A percentile compares a stretch with the other conserved stretches of the same genome.
Conservation (phyloP, 1,140 invertebrate genomes). For the Adelges cooleyi region DNA sequence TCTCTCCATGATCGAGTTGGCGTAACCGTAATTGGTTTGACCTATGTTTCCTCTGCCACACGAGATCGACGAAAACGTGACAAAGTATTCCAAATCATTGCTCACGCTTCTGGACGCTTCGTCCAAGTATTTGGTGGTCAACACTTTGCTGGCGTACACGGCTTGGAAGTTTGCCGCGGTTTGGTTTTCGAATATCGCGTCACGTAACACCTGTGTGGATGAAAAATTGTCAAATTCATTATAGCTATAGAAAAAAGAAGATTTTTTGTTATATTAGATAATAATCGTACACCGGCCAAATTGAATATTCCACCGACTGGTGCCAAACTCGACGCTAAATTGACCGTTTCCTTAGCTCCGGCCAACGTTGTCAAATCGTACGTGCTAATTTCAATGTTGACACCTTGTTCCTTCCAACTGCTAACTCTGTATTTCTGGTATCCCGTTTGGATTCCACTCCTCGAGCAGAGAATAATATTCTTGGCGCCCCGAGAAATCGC, state of each 20-base stretch:
- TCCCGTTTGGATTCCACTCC: slow-evolving; percentile 27
- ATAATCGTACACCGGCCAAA: slow-evolving; percentile 7
- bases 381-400: slow-evolving; percentile 20
- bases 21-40: slow-evolving; percentile 34
- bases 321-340: background rate
- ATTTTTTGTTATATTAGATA: background rate
- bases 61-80: slow-evolving; percentile 33
- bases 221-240: background rate
- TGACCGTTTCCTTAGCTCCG: slow-evolving; percentile 13
- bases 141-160: slow-evolving; percentile 22
- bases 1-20: slow-evolving; percentile 34
- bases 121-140: slow-evolving; percentile 17
- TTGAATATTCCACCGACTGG: slow-evolving; percentile 27
- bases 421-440: slow-evolving; percentile 29
- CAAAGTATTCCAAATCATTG: slow-evolving; percentile 34
- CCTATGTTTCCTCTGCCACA: slow-evolving; percentile 33
- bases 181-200: slow-evolving; percentile 28
- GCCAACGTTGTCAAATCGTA: slow-evolving; percentile 7
- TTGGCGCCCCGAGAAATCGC: background rate
- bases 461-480: slow-evolving; percentile 26
- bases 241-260: background rate
- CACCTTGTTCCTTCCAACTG: background rate
- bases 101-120: background rate
- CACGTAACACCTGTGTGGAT: slow-evolving; percentile 6
- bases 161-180: slow-evolving; percentile 2